Conservation (phyloP, 2,113 vertebrate genomes). For the Cyrtonyx montezumae region DNA sequence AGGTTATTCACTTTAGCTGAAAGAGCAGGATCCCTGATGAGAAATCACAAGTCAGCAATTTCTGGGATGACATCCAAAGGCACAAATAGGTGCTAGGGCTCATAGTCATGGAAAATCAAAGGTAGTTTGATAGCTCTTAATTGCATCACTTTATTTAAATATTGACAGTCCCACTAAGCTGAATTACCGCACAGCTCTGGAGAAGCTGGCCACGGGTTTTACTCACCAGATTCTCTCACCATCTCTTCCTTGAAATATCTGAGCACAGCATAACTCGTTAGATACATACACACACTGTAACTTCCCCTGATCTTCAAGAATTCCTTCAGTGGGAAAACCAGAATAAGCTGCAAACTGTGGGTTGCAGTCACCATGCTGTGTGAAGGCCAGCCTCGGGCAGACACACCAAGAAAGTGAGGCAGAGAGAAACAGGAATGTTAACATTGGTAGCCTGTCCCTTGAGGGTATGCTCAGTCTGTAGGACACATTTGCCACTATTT, state of each 20-base stretch:
- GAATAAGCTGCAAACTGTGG: background rate
- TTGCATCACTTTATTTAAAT: background rate
- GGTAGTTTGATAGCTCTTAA: background rate
- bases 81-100: constrained; percentile 16
- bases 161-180: background rate
- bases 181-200: background rate
- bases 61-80: constrained; percentile 43
- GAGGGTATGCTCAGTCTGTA: background rate
- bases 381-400: background rate
- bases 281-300: fast-evolving
- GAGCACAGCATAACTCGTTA: background rate
- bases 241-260: background rate
- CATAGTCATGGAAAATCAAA: background rate
- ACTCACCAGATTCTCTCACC: background rate
- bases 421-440: fast-evolving
- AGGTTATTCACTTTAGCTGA: background rate
- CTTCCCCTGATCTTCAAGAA: background rate
- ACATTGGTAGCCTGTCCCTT: fast-evolving
- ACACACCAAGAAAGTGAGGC: background rate
- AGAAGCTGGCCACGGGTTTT: background rate
- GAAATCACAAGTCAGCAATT: constrained; percentile 32
- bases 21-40: background rate
- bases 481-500: background rate
- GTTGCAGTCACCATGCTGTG: background rate
- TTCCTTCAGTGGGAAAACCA: background rate